Base-by-base conservation (phyloP, 2,888 invertebrate genomes). In the Zelleria hepariella region DNA sequence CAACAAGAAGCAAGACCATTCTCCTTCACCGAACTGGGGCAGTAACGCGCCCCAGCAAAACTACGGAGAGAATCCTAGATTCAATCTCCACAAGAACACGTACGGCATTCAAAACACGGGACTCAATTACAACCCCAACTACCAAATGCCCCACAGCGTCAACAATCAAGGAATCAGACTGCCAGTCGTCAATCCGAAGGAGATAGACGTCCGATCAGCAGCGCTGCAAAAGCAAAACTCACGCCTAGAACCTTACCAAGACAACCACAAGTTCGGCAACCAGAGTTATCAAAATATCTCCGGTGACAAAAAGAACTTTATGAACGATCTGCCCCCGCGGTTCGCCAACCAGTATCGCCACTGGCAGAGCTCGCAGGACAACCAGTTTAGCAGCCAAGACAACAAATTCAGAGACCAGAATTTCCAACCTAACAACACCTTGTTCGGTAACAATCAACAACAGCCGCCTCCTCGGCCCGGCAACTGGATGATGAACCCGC, bases 141-240 rank as follows among this genome's bases (percentile, higher is more conserved):
- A 62, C 2, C 65, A 68, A 1, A 61, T 68, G 0, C 66, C 32
- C 3, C 52, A 42, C 18, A 59, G 42, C 66, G 64, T 70, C 48
- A 74, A 69, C 65, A 75, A 70, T 42, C 80, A 74, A 62, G 80
- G 79, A 24, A 86, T 85, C 57, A 71, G 82, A 8, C 67, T 89
- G 8, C 86, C 89, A 0, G 89, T 89, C 0, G 89, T 90, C 26
- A 89, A 88, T 62, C 90, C 89, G 0, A 89, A 89, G 61, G 89
- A 89, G 66, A 89, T 90, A 2, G 89, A 89, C 66, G 87, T 89
- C 0, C 69, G 88, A n/a, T 80, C 87, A 0, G 89, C 86, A 0
- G 87, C 89, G 0, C 62, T 89, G 23, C 89, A 89, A 66, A 87
- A 87, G 55, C 89, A 89, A 62, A 87, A 74, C 60, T 82, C 82